Evolutionary conservation across 2,113 vertebrate genomes (phyloP).

Genomic region (Aegotheles bennettii): DNA sequence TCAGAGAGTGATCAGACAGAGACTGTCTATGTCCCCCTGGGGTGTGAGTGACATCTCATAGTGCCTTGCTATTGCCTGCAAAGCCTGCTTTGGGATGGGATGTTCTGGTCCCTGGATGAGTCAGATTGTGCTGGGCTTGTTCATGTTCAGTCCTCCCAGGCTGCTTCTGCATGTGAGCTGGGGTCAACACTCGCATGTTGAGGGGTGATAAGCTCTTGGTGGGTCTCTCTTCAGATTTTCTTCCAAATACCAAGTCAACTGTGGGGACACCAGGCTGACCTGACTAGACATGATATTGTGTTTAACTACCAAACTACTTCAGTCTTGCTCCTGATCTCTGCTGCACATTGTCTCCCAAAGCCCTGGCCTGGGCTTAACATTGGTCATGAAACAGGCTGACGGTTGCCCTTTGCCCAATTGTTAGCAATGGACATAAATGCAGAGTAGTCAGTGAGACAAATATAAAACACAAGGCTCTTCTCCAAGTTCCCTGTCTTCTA

Average conservation of each 20-base stretch:
- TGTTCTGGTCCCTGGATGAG: not conserved
- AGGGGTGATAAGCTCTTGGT: not conserved
- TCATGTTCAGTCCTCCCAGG: not conserved
- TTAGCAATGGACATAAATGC: not conserved
- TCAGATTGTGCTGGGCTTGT: not conserved
- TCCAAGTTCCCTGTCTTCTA: not conserved
- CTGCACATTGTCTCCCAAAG: not conserved
- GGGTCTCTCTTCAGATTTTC: not conserved
- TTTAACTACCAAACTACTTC: not conserved
- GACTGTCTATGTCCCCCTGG: not conserved
- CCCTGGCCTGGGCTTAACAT: not conserved
- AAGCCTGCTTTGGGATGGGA: not conserved
- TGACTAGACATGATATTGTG: fast-evolving
- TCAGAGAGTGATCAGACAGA: not conserved
- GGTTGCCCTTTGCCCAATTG: not conserved
- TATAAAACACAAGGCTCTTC: not conserved
- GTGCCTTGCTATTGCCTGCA: not conserved
- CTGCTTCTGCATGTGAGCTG: not conserved
- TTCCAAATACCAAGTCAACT: not conserved
- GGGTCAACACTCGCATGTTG: fast-evolving
- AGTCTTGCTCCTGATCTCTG: not conserved
- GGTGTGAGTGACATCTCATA: not conserved
- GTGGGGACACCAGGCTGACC: not conserved
- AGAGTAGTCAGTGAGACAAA: not conserved
- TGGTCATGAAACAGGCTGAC: not conserved